Percentiles rank a stretch among this genome's conserved stretches.
Conservation (phyloP, 2,113 vertebrate species). For the Lethenteron camtschaticum region DNA sequence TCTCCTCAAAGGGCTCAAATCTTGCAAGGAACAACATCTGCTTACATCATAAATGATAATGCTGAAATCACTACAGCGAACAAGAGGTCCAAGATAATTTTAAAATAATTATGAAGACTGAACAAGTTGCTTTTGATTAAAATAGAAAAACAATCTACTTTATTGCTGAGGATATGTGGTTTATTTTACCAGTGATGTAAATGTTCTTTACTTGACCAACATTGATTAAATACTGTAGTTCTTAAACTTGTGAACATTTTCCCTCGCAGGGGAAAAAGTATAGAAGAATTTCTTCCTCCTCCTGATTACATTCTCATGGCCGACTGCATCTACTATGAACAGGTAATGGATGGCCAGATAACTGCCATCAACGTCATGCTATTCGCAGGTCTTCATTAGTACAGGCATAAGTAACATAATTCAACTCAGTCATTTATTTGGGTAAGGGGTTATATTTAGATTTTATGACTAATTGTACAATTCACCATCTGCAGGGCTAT, state of each 20-base stretch:
- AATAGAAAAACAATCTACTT: no score
- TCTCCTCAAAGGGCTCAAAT: no score
- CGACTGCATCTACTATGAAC: slow-evolving; percentile 94
- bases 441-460: neutral
- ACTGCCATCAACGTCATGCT: no score
- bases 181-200: neutral
- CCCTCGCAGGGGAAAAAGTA: slow-evolving; percentile 53
- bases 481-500: neutral
- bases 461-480: neutral
- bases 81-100: no score
- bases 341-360: slow-evolving; percentile 28
- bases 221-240: slow-evolving; percentile 4
- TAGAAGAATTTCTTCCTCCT: slow-evolving; percentile 33
- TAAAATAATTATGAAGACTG: no score
- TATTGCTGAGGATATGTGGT: no score
- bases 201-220: neutral
- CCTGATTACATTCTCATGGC: slow-evolving; percentile 76
- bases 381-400: neutral
- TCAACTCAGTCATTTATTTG: neutral
- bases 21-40: no score
- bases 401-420: neutral
- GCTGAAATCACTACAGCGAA: no score
- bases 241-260: slow-evolving; percentile 10
- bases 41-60: no score
- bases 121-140: no score